phyloP scores from a whole-genome alignment of 1,140 invertebrate species.

The Tetramorium alpestre region DNA sequence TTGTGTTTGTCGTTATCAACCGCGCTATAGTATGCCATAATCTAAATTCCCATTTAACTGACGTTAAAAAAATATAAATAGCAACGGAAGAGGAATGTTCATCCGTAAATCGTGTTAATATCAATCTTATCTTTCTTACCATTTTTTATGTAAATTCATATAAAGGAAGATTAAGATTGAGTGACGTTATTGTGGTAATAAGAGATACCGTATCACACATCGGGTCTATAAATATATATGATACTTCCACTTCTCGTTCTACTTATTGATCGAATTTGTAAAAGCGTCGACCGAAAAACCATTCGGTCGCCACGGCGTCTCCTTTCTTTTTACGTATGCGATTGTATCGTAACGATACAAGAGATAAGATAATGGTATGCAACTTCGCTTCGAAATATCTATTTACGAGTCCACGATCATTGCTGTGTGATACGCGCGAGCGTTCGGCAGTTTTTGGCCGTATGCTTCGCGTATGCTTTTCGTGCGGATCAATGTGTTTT shows the following conservation, averaged over 20 bases:
- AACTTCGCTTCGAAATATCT: constrained; percentile 12
- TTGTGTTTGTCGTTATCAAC: constrained; percentile 16
- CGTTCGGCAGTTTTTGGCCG: constrained; percentile 12
- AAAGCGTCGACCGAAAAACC: constrained; percentile 1
- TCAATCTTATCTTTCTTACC: not conserved
- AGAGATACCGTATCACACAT: not conserved
- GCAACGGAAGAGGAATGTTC: not conserved
- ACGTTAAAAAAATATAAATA: not conserved
- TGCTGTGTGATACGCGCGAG: not conserved
- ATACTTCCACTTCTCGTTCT: not conserved
- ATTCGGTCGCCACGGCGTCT: not conserved
- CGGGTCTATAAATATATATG: constrained; percentile 4
- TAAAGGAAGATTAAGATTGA: not conserved
- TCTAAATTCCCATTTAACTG: not conserved
- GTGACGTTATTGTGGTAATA: not conserved
- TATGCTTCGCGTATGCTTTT: not conserved
- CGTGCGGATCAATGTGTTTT: constrained; percentile 28
- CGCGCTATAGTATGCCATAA: not conserved
- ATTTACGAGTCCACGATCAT: constrained; percentile 29
- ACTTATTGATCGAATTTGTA: not conserved
- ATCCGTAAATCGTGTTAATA: not conserved
- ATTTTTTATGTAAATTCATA: not conserved
- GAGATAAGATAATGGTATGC: constrained; percentile 54
- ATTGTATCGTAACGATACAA: constrained; percentile 33
- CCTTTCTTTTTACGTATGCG: not conserved